phyloP scores from a whole-genome alignment of 2,888 invertebrate species.

The Ernsta delagoae region DNA sequence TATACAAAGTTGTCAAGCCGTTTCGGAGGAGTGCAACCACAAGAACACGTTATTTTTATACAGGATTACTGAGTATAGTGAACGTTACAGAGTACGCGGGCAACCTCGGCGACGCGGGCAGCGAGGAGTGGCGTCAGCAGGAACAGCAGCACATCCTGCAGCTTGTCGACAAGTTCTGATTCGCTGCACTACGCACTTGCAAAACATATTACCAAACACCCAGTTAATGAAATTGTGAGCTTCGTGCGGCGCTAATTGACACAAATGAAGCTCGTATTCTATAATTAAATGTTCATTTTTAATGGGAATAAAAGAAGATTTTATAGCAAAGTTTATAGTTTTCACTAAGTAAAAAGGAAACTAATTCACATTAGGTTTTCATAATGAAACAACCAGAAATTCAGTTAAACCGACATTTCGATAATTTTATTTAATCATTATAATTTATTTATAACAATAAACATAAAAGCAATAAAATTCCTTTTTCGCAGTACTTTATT shows the following conservation, averaged over 20 bases:
- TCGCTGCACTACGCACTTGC: background rate
- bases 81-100: conserved; percentile 93
- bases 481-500: background rate
- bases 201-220: too few relatives aligned
- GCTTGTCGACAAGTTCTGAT: conserved; percentile 95
- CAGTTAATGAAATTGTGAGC: too few relatives aligned
- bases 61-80: background rate
- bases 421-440: conserved; percentile 21
- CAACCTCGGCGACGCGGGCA: conserved; percentile 96
- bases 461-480: conserved; percentile 21
- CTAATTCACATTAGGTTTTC: background rate
- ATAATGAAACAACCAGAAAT: background rate
- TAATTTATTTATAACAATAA: conserved; percentile 17
- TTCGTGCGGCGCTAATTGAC: background rate
- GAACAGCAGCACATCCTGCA: conserved; percentile 97
- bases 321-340: too few relatives aligned
- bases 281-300: too few relatives aligned
- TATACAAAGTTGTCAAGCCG: too few relatives aligned
- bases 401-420: background rate
- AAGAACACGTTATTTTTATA: too few relatives aligned
- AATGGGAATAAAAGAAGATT: too few relatives aligned
- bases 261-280: background rate
- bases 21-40: too few relatives aligned
- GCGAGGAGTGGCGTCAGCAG: conserved; percentile 92
- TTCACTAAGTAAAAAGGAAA: too few relatives aligned